Base-by-base conservation (phyloP, 2,113 vertebrate species). In the Megaceryle torquata region DNA sequence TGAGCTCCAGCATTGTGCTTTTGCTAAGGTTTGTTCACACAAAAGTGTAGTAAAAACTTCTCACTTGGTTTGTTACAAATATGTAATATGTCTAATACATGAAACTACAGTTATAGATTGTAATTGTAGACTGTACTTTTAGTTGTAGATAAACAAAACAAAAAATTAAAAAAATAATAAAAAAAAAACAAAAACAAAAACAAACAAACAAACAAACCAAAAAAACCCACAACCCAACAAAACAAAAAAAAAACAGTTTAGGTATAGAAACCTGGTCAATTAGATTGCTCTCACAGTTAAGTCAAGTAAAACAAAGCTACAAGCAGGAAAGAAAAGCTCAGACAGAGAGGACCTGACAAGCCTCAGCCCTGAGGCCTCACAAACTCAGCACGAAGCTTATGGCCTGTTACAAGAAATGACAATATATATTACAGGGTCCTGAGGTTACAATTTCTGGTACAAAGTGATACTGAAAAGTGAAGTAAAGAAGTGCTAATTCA, bases 1-100 rank as follows among this genome's bases (percentile, higher is more conserved):
- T 83, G 41, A 70, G 10, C 15, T 43, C 12, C 46, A 65, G 15
- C 6, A 26, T 21, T 0, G 0, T 50, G 80, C 26, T 70, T 78
- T 77, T 78, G 15, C 24, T 69, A 11, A 65, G 21, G 8, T 59
- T 6, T 78, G 9, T 68, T 83, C 72, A 70, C 16, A 65, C 16
- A 69, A 86, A 50, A 64, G 3, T 2, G 5, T 33, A 65, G 17
- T 15, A 43, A 67, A 80, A 35, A 13, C 11, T 33, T 91, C 77
- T 65, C 12, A 56, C 3, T 44, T n/a, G 3, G 8, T 4, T 79
- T 90, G 7, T 7, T 54, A 41, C 89, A 82, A 74, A 39, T 48
- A 44, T 9, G 3, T 31, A 26, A 89, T 60, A 80, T 29, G 2
- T 57, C 44, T 69, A 60, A 35, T 17, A 28, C 3, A 35, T 1